Evolutionary conservation across 1,140 invertebrate species (phyloP), one percentile per base, ranked within the genome.

Genomic region (Aphaenogaster floridana): DNA sequence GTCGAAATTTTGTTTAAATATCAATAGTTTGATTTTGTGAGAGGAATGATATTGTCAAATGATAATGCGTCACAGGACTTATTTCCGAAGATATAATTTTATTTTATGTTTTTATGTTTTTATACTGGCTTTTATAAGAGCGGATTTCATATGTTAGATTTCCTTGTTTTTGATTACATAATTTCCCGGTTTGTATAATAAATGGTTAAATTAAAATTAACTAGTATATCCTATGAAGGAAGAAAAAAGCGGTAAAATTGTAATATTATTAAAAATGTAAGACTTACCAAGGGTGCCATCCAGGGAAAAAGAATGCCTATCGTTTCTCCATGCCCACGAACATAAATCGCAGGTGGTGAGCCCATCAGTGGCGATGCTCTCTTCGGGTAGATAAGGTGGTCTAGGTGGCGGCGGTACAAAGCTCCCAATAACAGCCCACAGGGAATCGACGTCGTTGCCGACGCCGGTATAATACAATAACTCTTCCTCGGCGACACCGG

Each of bases 291-390:
- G 91, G 48, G 95, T 94, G 42, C 95, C 95, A 81, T 95, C 95
- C 15, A 95, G 90, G 17, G 95, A 95, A 88, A 95, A 96, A 48
- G 94, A 93, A 92, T 95, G 94, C 92, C 95, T 94, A 86, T 95
- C 94, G 89, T 95, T 95, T 85, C 94, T 93, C 91, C 96, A 95
- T 69, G 97, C 97, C 97, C 97, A 97, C 77, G 97, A 96, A 93
- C 97, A 97, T 54, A 97, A 96, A 95, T 97, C 97, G 94, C 97
- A 97, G 89, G 97, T 97, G 86, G 97, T 97, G 76, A 97, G 96
- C 78, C 97, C 97, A 94, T 97, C 97, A 69, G 96, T 96, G 57
- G 95, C 93, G 86, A 96, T 94, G 54, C 94, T 94, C 74, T 96
- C 96, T 78, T 97, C 96, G 54, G 96, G 96, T 57, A 97, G 95